A percentile compares a stretch with the other conserved stretches of the same genome.
phyloP scores from a whole-genome alignment of 2,888 invertebrate genomes.

The Ctenicera cuprea region DNA sequence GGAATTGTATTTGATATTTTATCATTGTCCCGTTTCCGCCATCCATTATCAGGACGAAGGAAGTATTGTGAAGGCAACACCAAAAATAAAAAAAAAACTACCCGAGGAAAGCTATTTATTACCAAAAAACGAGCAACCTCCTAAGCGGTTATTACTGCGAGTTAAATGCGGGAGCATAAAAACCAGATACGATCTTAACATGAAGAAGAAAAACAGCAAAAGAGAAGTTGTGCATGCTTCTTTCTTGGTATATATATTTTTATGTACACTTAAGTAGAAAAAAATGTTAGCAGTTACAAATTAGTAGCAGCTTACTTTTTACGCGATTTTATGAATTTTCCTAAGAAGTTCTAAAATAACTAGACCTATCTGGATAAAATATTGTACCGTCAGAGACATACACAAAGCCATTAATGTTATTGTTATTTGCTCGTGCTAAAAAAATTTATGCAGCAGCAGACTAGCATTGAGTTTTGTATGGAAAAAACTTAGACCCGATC shows the following conservation, averaged over 20 bases:
- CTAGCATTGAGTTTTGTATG: too few relatives aligned
- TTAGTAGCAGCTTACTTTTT: neutral
- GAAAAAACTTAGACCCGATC: too few relatives aligned
- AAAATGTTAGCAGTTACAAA: neutral
- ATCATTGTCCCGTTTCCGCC: slow-evolving; percentile 48
- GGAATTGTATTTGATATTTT: slow-evolving; percentile 51
- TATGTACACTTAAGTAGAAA: neutral
- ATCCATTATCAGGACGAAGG: slow-evolving; percentile 48
- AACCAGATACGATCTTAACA: slow-evolving; percentile 22
- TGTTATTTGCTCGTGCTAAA: too few relatives aligned
- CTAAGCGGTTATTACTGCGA: slow-evolving; percentile 33
- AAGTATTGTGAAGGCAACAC: slow-evolving; percentile 44
- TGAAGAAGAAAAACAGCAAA: slow-evolving; percentile 10
- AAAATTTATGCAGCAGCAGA: too few relatives aligned
- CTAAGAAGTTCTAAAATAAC: too few relatives aligned
- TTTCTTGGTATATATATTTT: neutral
- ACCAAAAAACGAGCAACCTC: slow-evolving; percentile 39
- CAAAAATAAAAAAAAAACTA: slow-evolving; percentile 37
- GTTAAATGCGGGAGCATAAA: slow-evolving; percentile 23
- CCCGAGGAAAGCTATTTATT: slow-evolving; percentile 41
- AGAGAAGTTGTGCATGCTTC: neutral
- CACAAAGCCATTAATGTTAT: too few relatives aligned
- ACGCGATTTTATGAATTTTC: too few relatives aligned
- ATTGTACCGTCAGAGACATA: too few relatives aligned
- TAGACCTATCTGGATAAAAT: too few relatives aligned